Percentiles rank a stretch among this genome's conserved stretches.
phyloP scores from a whole-genome alignment of 2,888 invertebrate genomes.

The Mechanitis mazaeus region DNA sequence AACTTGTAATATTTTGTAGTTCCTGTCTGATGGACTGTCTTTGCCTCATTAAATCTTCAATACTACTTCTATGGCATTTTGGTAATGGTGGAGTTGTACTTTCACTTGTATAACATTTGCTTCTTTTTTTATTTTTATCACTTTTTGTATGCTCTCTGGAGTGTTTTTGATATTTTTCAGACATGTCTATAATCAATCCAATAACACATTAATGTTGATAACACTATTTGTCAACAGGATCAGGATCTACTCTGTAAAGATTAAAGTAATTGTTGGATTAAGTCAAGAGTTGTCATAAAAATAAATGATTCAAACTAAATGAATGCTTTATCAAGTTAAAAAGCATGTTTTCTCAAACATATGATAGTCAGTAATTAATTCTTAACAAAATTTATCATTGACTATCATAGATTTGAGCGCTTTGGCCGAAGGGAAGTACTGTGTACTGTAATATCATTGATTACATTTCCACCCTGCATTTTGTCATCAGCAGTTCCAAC shows the following conservation, averaged over 20 bases:
- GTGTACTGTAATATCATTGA: conserved; percentile 68
- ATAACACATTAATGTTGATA: conserved; percentile 28
- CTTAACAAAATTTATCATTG: conserved; percentile 17
- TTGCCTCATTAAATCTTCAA: conserved; percentile 58
- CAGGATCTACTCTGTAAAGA: conserved; percentile 42
- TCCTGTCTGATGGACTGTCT: conserved; percentile 55
- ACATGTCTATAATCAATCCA: conserved; percentile 39
- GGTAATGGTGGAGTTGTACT: conserved; percentile 64
- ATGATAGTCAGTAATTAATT: conserved; percentile 29
- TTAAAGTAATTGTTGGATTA: conserved; percentile 29
- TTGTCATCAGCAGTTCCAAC: conserved; percentile 53
- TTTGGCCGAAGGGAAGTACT: conserved; percentile 43
- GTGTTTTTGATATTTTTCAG: conserved; percentile 42
- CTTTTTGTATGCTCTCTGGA: conserved; percentile 42
- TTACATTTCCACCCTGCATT: conserved; percentile 73
- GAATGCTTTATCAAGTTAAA: conserved; percentile 20
- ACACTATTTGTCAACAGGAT: conserved; percentile 25
- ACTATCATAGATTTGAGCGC: conserved; percentile 57
- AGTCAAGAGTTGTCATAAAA: conserved; percentile 15
- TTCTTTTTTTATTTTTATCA: conserved; percentile 40
- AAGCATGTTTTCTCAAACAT: conserved; percentile 35
- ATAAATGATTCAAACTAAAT: conserved; percentile 17
- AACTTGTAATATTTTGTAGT: conserved; percentile 47
- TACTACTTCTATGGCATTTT: conserved; percentile 38
- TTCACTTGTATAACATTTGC: conserved; percentile 37